phyloP scores from a whole-genome alignment of 2,797 vertebrate genomes.

The Parambassis ranga region DNA sequence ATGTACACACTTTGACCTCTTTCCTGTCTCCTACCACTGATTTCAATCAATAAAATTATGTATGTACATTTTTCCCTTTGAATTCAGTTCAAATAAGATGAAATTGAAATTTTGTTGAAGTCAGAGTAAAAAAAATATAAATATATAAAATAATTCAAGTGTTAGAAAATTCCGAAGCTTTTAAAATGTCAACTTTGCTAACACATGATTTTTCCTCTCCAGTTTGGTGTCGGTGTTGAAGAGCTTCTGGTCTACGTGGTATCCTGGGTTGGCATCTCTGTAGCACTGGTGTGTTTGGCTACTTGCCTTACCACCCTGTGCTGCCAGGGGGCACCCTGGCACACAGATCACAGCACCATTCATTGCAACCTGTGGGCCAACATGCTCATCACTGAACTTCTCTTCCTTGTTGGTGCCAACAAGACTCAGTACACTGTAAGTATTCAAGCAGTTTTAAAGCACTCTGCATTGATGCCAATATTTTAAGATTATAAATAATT shows the following conservation, averaged over 20 bases:
- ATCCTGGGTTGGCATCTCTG: constrained; percentile 95
- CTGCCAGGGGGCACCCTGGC: constrained; percentile 89
- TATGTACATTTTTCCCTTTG: no score
- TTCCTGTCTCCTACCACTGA: neutral
- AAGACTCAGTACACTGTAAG: constrained; percentile 90
- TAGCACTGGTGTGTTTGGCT: constrained; percentile 90
- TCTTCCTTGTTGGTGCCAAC: constrained; percentile 91
- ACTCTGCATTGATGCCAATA: neutral
- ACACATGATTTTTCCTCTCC: neutral
- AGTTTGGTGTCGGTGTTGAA: constrained; percentile 80
- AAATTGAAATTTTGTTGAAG: no score
- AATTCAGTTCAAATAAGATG: no score
- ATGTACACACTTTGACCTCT: no score
- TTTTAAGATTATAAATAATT: no score
- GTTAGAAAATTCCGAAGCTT: no score
- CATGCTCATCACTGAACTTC: constrained; percentile 89
- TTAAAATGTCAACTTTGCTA: no score
- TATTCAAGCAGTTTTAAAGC: neutral
- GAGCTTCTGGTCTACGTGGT: constrained; percentile 89
- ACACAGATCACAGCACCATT: constrained; percentile 92
- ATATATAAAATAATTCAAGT: no score
- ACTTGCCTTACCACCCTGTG: constrained; percentile 91
- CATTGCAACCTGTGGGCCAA: constrained; percentile 95
- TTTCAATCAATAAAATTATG: no score
- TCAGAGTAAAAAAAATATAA: no score